Evolutionary conservation across 2,797 vertebrate species (phyloP), one percentile per base, ranked within the genome.

Genomic region (Myotis daubentonii): DNA sequence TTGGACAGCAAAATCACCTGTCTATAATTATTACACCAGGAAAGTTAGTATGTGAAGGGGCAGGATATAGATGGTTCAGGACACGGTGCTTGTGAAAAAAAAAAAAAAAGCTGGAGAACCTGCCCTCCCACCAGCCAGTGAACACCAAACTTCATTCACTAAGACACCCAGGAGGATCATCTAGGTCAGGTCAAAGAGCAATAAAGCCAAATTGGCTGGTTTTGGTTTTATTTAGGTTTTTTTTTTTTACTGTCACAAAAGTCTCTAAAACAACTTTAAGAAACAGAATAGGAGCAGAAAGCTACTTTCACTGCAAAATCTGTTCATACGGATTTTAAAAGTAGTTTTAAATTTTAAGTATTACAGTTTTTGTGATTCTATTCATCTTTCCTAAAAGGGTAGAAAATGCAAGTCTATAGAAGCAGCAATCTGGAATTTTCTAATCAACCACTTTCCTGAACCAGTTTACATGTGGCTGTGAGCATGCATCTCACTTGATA

Each of bases 341-440:
- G 41, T 75, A 75, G 60, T 36, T 47, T 78, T 82, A 38, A 53
- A 62, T 16, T 51, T 51, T 95, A 70, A 91, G 38, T 86, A 44
- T 65, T 57, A 28, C 13, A 8, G 49, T 81, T 66, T 28, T 4
- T 82, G 12, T 10, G 22, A 79, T 38, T 33, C 49, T 90, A 13
- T 81, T 94, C 44, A 19, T 79, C 53, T 80, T 55, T 92, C 70
- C 38, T 87, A 30, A 79, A 89, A 62, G 30, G 25, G 17, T n/a
- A 79, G 62, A 84, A 71, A 85, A 65, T 30, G 13, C 60, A 25
- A 87, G 55, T 91, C 65, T 78, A 13, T 60, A 70, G 75, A 70
- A 66, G 60, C 25, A 75, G 20, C 71, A 84, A 41, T 79, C 94
- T 96, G 92, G 93, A 97, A 95, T 95, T 92, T 95, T 95, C 94